These are phyloP conservation scores for Eupsilia transversa DNA, from an alignment of 2,888 invertebrate genomes.

Conservation along the genomic window DNA sequence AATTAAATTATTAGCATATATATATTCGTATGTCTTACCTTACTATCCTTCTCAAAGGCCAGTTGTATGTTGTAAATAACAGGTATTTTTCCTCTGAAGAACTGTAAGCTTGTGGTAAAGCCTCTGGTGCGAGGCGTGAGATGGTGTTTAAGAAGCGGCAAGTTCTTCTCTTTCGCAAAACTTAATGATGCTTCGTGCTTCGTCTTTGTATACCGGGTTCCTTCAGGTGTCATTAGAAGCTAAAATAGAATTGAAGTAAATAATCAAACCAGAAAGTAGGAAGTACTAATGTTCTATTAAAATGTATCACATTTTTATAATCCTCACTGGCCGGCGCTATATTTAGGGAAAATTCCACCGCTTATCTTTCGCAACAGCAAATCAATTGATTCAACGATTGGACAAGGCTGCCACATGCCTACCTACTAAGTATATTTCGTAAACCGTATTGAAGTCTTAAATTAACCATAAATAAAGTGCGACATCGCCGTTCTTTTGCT, in stretches of 20 bases:
- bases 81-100: constrained; percentile 94
- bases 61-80: constrained; percentile 96
- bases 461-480: constrained; percentile 1
- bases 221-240: constrained; percentile 97
- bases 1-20: constrained; percentile 2
- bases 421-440: not conserved
- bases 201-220: constrained; percentile 96
- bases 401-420: constrained; percentile 1
- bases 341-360: constrained; percentile 26
- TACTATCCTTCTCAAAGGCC: constrained; percentile 92
- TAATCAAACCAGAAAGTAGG: constrained; percentile 1
- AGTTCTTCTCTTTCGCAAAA: constrained; percentile 96
- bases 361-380: constrained; percentile 15
- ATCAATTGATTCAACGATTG: constrained; percentile 8
- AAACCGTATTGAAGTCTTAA: not conserved
- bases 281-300: not conserved
- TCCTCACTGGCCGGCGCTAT: not conserved
- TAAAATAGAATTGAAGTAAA: constrained; percentile 78
- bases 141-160: constrained; percentile 96
- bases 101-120: constrained; percentile 96
- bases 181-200: constrained; percentile 97
- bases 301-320: constrained; percentile 15
- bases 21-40: constrained; percentile 80
- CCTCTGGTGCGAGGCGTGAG: constrained; percentile 98
- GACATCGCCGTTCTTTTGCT: not conserved